Conservation (phyloP, 2,113 vertebrate genomes). For the Triplophysa rosa region DNA sequence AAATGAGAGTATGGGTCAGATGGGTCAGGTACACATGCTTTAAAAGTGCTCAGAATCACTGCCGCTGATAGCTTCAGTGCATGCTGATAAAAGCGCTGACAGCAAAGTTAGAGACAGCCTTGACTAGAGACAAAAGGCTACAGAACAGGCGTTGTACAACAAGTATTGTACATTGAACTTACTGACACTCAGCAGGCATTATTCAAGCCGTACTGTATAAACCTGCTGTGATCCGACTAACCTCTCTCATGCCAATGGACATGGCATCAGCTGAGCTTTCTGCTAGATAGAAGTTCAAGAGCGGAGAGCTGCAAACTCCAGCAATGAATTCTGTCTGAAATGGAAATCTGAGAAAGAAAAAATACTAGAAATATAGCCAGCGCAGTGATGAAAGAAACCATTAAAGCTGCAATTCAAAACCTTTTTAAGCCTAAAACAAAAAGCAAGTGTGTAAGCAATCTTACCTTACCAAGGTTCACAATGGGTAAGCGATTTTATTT, state of each 20-base stretch:
- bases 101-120: not conserved
- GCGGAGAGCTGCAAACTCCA: not conserved
- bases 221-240: not conserved
- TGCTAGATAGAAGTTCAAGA: not conserved
- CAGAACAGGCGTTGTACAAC: not conserved
- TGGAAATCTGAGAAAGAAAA: conserved; percentile 15
- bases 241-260: conserved; percentile 29
- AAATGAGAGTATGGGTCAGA: conserved; percentile 13
- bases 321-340: conserved; percentile 22
- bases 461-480: too few species aligned
- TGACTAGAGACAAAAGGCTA: conserved; percentile 20
- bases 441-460: too few species aligned
- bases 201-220: not conserved
- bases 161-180: not conserved
- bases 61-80: not conserved
- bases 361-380: not conserved
- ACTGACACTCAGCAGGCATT: not conserved
- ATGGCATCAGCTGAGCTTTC: conserved; percentile 5
- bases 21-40: conserved; percentile 8
- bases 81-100: not conserved
- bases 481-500: too few species aligned
- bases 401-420: not conserved
- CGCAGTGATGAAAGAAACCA: not conserved
- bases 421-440: not conserved
- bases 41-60: not conserved